Percentiles rank a stretch among this genome's conserved stretches.
These are phyloP conservation scores for Carabus problematicus DNA, from an alignment of 2,888 invertebrate species.

Conservation along the genomic window DNA sequence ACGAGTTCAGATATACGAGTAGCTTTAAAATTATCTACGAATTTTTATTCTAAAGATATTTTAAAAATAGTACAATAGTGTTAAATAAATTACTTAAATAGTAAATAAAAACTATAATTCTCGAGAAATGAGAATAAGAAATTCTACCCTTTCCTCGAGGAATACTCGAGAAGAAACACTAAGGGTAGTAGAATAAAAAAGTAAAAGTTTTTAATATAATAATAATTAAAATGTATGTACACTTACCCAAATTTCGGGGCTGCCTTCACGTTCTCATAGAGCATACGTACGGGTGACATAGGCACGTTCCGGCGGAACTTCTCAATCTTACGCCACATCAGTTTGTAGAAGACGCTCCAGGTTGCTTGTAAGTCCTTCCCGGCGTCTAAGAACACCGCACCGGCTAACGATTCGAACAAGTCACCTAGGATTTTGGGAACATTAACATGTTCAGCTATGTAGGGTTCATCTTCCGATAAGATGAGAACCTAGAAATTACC, in stretches of 20 bases:
- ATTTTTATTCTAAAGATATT: no score
- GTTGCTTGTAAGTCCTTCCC: constrained; percentile 73
- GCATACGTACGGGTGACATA: constrained; percentile 85
- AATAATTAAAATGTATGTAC: no score
- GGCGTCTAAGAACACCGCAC: constrained; percentile 89
- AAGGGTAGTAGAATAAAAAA: no score
- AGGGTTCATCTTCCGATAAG: constrained; percentile 70
- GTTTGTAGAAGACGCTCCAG: constrained; percentile 82
- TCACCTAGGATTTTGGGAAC: constrained; percentile 95
- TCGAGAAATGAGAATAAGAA: no score
- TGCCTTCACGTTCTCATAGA: constrained; percentile 83
- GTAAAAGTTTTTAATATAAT: no score
- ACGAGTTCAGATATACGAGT: no score
- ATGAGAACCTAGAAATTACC: constrained; percentile 66
- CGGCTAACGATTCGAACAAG: constrained; percentile 89
- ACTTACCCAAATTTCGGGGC: constrained; percentile 78
- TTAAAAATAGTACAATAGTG: no score
- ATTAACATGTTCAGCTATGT: constrained; percentile 79
- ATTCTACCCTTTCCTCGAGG: no score
- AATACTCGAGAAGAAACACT: no score
- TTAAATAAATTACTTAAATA: no score
- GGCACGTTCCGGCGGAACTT: constrained; percentile 84
- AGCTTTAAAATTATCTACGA: no score
- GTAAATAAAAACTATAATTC: no score
- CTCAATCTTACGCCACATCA: constrained; percentile 88